phyloP scores from a whole-genome alignment of 2,888 invertebrate genomes.

The Drosophila pseudotakahashii region DNA sequence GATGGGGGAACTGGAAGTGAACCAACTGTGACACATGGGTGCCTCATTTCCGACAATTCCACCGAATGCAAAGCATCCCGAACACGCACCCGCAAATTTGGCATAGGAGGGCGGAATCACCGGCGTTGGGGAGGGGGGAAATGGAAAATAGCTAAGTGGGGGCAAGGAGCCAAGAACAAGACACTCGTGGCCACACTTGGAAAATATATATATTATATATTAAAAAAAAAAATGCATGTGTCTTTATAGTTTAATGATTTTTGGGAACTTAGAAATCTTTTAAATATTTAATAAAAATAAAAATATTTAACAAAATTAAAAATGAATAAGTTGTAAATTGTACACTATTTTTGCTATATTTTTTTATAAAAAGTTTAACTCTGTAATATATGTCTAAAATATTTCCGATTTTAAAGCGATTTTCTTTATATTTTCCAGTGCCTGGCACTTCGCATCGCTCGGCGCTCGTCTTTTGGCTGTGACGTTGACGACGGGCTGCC shows the following conservation, averaged over 20 bases:
- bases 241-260: too few species aligned
- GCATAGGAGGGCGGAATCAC: slow-evolving; percentile 43
- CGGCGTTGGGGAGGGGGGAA: slow-evolving; percentile 3
- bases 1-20: slow-evolving; percentile 17
- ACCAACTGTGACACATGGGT: slow-evolving; percentile 65
- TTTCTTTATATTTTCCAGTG: slow-evolving; percentile 14
- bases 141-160: background rate
- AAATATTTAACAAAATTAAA: too few species aligned
- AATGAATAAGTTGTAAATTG: too few species aligned
- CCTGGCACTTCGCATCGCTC: slow-evolving; percentile 56
- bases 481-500: slow-evolving; percentile 38
- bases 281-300: too few species aligned
- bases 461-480: slow-evolving; percentile 44
- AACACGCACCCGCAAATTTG: slow-evolving; percentile 55
- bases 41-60: slow-evolving; percentile 66
- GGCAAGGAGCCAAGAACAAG: slow-evolving; percentile 50
- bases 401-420: background rate
- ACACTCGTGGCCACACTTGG: slow-evolving; percentile 54
- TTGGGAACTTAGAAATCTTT: too few species aligned
- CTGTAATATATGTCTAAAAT: too few species aligned
- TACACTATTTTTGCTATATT: too few species aligned
- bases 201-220: too few species aligned
- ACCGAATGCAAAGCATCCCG: slow-evolving; percentile 44
- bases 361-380: too few species aligned
- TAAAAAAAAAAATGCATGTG: background rate